Percentiles rank a stretch among this genome's conserved stretches.
phyloP scores from a whole-genome alignment of 2,888 invertebrate genomes.

The Molanna angustata region DNA sequence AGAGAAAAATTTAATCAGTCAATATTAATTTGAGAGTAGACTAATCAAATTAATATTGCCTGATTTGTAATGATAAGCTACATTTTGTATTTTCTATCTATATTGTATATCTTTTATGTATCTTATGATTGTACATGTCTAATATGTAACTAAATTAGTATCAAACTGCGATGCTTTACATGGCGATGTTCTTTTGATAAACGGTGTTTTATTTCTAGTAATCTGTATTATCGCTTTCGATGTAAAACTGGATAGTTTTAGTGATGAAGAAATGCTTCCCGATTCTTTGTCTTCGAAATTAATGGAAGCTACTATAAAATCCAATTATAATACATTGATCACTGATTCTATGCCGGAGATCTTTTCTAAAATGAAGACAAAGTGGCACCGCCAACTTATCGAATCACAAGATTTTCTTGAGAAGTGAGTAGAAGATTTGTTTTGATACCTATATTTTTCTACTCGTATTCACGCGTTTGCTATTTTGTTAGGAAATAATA shows the following conservation, averaged over 20 bases:
- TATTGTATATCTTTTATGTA: not conserved
- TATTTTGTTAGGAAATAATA: too few relatives aligned
- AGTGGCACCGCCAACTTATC: slow-evolving; percentile 61
- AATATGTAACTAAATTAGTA: too few relatives aligned
- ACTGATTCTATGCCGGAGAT: slow-evolving; percentile 71
- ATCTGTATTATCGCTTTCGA: slow-evolving; percentile 72
- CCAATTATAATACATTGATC: slow-evolving; percentile 67
- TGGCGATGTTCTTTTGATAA: too few relatives aligned
- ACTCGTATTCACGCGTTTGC: too few relatives aligned
- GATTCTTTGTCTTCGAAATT: slow-evolving; percentile 64
- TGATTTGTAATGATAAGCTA: too few relatives aligned
- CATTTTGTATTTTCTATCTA: not conserved
- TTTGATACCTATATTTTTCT: too few relatives aligned
- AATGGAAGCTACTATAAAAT: slow-evolving; percentile 69
- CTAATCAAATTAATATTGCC: too few relatives aligned
- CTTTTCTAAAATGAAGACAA: not conserved
- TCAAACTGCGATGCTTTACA: too few relatives aligned
- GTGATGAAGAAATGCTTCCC: slow-evolving; percentile 53
- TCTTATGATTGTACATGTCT: too few relatives aligned
- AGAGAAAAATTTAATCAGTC: too few relatives aligned
- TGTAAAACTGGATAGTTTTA: slow-evolving; percentile 65
- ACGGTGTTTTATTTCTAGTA: slow-evolving; percentile 53
- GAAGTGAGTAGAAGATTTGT: slow-evolving; percentile 40
- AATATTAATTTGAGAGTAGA: too few relatives aligned
- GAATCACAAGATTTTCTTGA: slow-evolving; percentile 72